Conservation (phyloP, 2,888 invertebrate genomes). For the Stenolophus ochropezus region DNA sequence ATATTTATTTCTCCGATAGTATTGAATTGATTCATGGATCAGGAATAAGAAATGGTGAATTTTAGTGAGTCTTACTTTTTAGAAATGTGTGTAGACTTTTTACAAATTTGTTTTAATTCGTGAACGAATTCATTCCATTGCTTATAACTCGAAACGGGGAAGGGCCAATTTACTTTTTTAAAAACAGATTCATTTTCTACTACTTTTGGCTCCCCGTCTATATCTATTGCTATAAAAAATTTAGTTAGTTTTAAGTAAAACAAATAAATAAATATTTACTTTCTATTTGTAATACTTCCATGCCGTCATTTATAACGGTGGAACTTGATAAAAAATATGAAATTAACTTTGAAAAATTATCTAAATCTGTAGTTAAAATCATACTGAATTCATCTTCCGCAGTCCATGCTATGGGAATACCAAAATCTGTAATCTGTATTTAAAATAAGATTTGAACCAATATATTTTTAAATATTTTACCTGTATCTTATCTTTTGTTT, state of each 20-base stretch:
- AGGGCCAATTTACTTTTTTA: conserved; percentile 52
- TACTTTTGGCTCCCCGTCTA: conserved; percentile 50
- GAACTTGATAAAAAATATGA: conserved; percentile 83
- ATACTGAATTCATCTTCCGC: conserved; percentile 84
- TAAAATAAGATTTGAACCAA: neutral
- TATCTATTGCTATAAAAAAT: conserved; percentile 47
- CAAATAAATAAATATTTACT: conserved; percentile 76
- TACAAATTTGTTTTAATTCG: conserved; percentile 46
- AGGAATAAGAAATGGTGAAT: neutral
- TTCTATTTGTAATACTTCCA: conserved; percentile 85
- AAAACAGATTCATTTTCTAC: conserved; percentile 58
- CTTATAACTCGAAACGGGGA: conserved; percentile 46
- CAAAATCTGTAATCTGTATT: conserved; percentile 88
- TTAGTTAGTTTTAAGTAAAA: neutral
- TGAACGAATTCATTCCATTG: conserved; percentile 49
- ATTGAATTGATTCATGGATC: too few relatives aligned
- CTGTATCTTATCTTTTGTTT: conserved; percentile 47
- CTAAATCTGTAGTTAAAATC: conserved; percentile 85
- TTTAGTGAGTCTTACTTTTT: conserved; percentile 49
- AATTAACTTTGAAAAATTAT: conserved; percentile 83
- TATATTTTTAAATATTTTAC: neutral
- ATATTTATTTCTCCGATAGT: too few relatives aligned
- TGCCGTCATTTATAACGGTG: conserved; percentile 85
- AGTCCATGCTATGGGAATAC: conserved; percentile 87
- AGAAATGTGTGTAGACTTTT: conserved; percentile 8